Percentiles rank a stretch among this genome's conserved stretches.
Evolutionary conservation across 1,140 invertebrate species (phyloP).

Genomic region (Drosophila bifasciata): DNA sequence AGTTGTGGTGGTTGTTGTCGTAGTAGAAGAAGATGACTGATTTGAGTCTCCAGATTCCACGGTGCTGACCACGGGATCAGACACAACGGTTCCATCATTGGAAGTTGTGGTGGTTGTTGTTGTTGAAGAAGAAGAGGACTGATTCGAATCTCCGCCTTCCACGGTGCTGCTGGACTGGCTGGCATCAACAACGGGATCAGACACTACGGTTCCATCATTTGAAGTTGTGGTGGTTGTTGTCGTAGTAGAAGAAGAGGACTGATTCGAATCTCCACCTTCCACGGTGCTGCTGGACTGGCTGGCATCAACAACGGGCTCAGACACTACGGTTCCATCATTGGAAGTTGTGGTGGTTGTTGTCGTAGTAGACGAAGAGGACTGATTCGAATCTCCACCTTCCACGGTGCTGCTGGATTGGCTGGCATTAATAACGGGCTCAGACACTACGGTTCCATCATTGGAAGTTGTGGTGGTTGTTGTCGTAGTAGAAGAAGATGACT

Average conservation of each 20-base stretch:
- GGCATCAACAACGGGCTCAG: background rate
- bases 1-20: constrained; percentile 12
- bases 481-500: constrained; percentile 9
- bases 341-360: constrained; percentile 5
- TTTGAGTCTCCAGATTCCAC: background rate
- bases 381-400: background rate
- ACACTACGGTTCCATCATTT: background rate
- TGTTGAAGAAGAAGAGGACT: background rate
- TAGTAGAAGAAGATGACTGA: constrained; percentile 15
- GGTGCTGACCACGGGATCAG: background rate
- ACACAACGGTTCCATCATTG: background rate
- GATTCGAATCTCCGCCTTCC: background rate
- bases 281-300: background rate
- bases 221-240: constrained; percentile 19
- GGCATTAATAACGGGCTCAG: background rate
- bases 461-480: constrained; percentile 13
- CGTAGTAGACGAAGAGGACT: constrained; percentile 6
- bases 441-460: background rate
- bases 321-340: background rate
- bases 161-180: background rate
- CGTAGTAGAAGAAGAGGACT: constrained; percentile 10
- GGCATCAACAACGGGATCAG: background rate
- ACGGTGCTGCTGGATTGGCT: background rate
- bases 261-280: background rate
- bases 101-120: constrained; percentile 16